Evolutionary conservation across 2,113 vertebrate genomes (phyloP).

Genomic region (Typhlomys cinereus): DNA sequence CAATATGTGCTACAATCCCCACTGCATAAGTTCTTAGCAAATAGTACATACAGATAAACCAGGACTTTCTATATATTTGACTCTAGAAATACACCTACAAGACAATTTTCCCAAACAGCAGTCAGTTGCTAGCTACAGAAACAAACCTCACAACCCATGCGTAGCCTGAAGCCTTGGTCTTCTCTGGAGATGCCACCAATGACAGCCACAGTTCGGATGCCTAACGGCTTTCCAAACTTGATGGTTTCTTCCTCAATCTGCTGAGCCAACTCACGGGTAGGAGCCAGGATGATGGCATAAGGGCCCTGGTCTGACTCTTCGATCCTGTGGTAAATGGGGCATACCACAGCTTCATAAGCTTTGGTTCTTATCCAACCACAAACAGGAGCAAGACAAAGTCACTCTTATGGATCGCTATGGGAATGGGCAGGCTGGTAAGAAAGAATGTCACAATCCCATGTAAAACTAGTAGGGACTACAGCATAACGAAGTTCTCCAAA

Average conservation of each 20-base stretch:
- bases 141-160: conserved; percentile 98
- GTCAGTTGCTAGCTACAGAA: neutral
- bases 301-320: conserved; percentile 98
- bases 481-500: conserved; percentile 17
- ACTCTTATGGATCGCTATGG: neutral
- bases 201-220: conserved; percentile 97
- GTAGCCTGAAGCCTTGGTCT: conserved; percentile 97
- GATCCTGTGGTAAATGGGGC: conserved; percentile 87
- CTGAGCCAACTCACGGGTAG: conserved; percentile 97
- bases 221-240: conserved; percentile 97
- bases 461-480: neutral
- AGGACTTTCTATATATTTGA: conserved; percentile 14
- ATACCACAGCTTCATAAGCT: conserved; percentile 40
- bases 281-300: conserved; percentile 97
- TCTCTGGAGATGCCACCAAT: conserved; percentile 98
- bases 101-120: neutral
- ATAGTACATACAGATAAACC: neutral
- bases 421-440: neutral
- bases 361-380: conserved; percentile 32
- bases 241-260: conserved; percentile 99
- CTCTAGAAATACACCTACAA: too few species aligned
- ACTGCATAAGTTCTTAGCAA: neutral
- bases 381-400: neutral
- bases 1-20: neutral
- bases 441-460: neutral